phyloP scores from a whole-genome alignment of 2,797 vertebrate species.

The Zenarchopterus dispar region DNA sequence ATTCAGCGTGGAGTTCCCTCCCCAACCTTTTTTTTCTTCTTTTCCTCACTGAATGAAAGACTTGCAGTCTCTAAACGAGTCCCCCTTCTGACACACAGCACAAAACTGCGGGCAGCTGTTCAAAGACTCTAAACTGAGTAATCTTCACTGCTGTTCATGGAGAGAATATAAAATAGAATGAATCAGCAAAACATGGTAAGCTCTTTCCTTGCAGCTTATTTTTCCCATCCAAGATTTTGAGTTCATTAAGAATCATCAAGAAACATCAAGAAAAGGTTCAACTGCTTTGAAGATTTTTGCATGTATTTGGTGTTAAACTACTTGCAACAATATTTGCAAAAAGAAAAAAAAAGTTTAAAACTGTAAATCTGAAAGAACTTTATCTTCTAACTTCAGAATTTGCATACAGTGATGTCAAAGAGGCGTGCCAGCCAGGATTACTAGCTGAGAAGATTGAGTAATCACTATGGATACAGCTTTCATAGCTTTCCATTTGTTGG shows the following conservation, averaged over 20 bases:
- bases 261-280: not conserved
- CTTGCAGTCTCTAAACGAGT: conserved; percentile 53
- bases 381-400: conserved; percentile 31
- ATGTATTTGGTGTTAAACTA: conserved; percentile 1
- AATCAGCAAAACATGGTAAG: conserved; percentile 26
- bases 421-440: conserved; percentile 68
- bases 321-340: not conserved
- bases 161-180: conserved; percentile 37
- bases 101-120: conserved; percentile 47
- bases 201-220: not conserved
- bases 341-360: too few species aligned
- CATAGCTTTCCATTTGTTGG: conserved; percentile 48
- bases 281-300: not conserved
- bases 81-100: conserved; percentile 43
- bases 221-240: not conserved
- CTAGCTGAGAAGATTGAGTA: conserved; percentile 38
- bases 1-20: conserved; percentile 38
- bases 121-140: conserved; percentile 47
- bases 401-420: conserved; percentile 61
- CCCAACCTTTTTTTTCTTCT: conserved; percentile 29
- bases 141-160: conserved; percentile 20
- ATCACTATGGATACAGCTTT: conserved; percentile 70
- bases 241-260: too few species aligned
- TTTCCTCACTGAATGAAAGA: conserved; percentile 57
- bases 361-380: not conserved